Conservation (phyloP, 2,113 vertebrate genomes). For the Coreoperca whiteheadi region DNA sequence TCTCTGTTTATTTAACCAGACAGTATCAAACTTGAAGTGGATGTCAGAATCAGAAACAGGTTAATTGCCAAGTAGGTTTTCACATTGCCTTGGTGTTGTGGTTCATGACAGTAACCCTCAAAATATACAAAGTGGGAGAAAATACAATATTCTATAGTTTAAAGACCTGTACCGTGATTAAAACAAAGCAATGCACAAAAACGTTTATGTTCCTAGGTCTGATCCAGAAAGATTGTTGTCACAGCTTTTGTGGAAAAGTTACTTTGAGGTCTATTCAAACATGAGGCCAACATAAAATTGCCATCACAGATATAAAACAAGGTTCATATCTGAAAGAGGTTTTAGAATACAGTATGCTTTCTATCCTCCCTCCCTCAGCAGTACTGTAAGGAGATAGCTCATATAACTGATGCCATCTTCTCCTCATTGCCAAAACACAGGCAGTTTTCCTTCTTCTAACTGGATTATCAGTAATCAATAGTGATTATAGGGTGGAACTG, state of each 20-base stretch:
- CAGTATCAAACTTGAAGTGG: not conserved
- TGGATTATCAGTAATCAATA: slow-evolving; percentile 78
- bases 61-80: not conserved
- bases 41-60: not conserved
- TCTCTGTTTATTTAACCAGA: slow-evolving; percentile 4
- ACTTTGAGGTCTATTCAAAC: not conserved
- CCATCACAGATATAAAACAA: not conserved
- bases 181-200: not conserved
- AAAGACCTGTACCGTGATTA: not conserved
- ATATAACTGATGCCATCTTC: slow-evolving; percentile 36
- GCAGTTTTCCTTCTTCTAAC: slow-evolving; percentile 64
- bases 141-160: not conserved
- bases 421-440: slow-evolving; percentile 52
- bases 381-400: slow-evolving; percentile 36
- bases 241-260: not conserved
- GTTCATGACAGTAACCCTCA: too few species aligned
- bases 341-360: slow-evolving; percentile 12
- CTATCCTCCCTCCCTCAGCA: slow-evolving; percentile 12
- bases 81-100: too few species aligned
- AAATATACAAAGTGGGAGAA: too few species aligned
- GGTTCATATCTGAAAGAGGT: not conserved
- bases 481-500: slow-evolving; percentile 71
- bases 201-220: not conserved
- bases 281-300: slow-evolving; percentile 7
- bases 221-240: not conserved